Conservation (phyloP, 2,888 invertebrate genomes). For the Pedicia rivosa region DNA sequence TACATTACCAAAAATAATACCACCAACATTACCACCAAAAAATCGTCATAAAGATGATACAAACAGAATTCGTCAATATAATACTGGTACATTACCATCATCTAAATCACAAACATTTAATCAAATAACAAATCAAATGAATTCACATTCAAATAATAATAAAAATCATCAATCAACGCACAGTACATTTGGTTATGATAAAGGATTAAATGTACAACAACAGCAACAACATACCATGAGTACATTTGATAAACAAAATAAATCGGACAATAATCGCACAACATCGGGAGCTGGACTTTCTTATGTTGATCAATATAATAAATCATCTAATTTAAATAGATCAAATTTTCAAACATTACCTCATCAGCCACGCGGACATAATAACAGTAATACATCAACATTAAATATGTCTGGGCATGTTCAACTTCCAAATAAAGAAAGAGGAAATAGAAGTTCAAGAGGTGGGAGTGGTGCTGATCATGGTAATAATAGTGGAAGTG, state of each 20-base stretch:
- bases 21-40: conserved; percentile 29
- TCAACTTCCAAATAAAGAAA: no score
- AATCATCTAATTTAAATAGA: conserved; percentile 5
- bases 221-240: conserved; percentile 10
- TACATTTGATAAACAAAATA: conserved; percentile 3
- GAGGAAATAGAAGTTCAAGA: neutral
- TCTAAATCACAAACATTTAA: conserved; percentile 24
- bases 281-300: conserved; percentile 12
- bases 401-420: no score
- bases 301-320: conserved; percentile 23
- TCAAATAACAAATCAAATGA: conserved; percentile 5
- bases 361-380: conserved; percentile 8
- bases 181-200: conserved; percentile 23
- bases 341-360: conserved; percentile 7
- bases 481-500: conserved; percentile 5
- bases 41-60: conserved; percentile 25
- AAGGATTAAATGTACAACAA: conserved; percentile 18
- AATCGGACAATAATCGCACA: conserved; percentile 5
- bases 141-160: neutral
- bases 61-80: conserved; percentile 17
- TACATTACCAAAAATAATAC: conserved; percentile 14
- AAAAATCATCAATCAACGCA: conserved; percentile 12
- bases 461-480: neutral
- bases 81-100: conserved; percentile 25
- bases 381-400: conserved; percentile 9